phyloP scores from a whole-genome alignment of 2,113 vertebrate species.

The Lynx canadensis region DNA sequence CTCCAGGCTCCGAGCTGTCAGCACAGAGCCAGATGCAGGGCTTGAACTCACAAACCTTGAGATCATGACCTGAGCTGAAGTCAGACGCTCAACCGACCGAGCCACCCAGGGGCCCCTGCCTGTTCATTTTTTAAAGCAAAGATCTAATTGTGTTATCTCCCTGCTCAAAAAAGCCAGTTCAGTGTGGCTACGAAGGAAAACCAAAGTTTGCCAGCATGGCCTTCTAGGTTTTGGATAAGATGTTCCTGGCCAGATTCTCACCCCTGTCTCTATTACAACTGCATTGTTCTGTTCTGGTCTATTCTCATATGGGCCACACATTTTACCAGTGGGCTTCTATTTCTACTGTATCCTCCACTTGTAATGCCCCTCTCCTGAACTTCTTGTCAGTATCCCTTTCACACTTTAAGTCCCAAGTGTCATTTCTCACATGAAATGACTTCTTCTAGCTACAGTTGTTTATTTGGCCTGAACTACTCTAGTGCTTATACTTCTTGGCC shows the following conservation, averaged over 20 bases:
- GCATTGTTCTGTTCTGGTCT: not conserved
- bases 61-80: too few relatives aligned
- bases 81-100: too few relatives aligned
- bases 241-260: not conserved
- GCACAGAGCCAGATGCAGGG: too few relatives aligned
- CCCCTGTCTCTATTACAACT: not conserved
- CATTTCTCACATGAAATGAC: not conserved
- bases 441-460: not conserved
- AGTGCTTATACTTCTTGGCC: not conserved
- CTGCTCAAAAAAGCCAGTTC: not conserved
- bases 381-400: not conserved
- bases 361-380: not conserved
- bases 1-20: too few relatives aligned
- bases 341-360: not conserved
- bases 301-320: not conserved
- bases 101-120: not conserved
- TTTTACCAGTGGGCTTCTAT: not conserved
- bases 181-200: not conserved
- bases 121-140: not conserved
- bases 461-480: not conserved
- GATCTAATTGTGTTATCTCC: not conserved
- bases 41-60: too few relatives aligned
- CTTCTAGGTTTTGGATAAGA: not conserved
- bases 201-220: not conserved
- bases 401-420: not conserved